These are phyloP conservation scores for Eupelmus urozonus DNA, from an alignment of 2,888 invertebrate genomes.

Conservation along the genomic window DNA sequence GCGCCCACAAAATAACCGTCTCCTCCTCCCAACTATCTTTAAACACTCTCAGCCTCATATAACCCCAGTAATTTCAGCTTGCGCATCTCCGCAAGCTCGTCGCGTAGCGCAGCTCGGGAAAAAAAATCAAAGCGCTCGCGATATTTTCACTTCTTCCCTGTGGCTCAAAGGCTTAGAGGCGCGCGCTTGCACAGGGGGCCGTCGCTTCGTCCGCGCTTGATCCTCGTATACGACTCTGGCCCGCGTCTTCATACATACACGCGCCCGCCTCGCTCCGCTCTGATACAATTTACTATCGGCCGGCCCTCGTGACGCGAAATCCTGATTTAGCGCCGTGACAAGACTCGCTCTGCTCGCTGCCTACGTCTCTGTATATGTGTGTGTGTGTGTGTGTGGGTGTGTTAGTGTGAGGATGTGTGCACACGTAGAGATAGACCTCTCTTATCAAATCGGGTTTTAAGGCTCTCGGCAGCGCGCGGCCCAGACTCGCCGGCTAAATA, in stretches of 20 bases:
- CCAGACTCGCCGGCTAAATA: constrained; percentile 67
- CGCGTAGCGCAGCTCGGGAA: neutral
- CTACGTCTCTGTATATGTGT: neutral
- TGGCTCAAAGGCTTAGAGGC: constrained; percentile 47
- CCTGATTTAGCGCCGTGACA: constrained; percentile 44
- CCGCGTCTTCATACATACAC: neutral
- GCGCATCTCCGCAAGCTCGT: neutral
- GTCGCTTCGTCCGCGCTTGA: too few species aligned
- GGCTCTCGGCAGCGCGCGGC: constrained; percentile 52
- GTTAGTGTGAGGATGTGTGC: too few species aligned
- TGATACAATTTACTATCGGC: constrained; percentile 50
- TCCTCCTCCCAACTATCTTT: neutral
- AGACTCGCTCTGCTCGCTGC: neutral
- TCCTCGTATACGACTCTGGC: neutral
- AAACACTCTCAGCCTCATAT: neutral
- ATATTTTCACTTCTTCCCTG: constrained; percentile 47
- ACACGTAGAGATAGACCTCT: neutral
- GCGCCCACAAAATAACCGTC: neutral
- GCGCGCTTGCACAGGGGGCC: too few species aligned
- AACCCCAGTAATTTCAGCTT: neutral
- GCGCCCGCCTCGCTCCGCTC: neutral
- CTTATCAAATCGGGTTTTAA: constrained; percentile 69
- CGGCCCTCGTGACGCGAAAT: constrained; percentile 47
- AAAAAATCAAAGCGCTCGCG: constrained; percentile 43
- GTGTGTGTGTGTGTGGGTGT: neutral